These are phyloP conservation scores for Spondyliosoma cantharus DNA, from an alignment of 2,797 vertebrate genomes.

Conservation along the genomic window DNA sequence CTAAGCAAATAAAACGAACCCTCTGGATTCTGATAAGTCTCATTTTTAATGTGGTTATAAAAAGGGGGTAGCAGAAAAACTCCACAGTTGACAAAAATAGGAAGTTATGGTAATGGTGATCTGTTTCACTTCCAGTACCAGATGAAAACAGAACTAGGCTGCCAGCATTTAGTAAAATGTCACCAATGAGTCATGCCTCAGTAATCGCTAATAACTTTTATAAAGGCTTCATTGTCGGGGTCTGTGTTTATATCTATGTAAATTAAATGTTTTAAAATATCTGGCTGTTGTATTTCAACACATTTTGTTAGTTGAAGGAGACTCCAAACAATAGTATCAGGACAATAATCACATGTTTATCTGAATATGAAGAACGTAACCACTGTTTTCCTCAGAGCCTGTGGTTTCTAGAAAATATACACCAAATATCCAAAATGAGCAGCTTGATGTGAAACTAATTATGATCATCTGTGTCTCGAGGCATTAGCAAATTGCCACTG, in stretches of 20 bases:
- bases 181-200: too few relatives aligned
- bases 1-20: slow-evolving; percentile 76
- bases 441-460: slow-evolving; percentile 36
- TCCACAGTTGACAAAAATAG: not conserved
- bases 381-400: not conserved
- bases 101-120: not conserved
- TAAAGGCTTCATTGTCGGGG: not conserved
- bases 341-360: slow-evolving; percentile 30
- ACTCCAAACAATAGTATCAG: not conserved
- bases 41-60: not conserved
- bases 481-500: not conserved
- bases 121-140: slow-evolving; percentile 37
- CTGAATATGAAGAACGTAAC: slow-evolving; percentile 14
- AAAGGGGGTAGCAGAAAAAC: not conserved
- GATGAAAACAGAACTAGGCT: slow-evolving; percentile 9
- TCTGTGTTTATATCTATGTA: not conserved
- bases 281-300: not conserved
- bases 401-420: slow-evolving; percentile 5
- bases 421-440: slow-evolving; percentile 28
- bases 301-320: not conserved
- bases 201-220: not conserved
- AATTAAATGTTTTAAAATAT: not conserved
- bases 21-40: slow-evolving; percentile 73
- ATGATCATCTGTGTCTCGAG: not conserved
- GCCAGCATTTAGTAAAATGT: not conserved